Percentiles rank a stretch among this genome's conserved stretches.
Evolutionary conservation across 2,113 vertebrate species (phyloP).

Genomic region (Chauna torquata): DNA sequence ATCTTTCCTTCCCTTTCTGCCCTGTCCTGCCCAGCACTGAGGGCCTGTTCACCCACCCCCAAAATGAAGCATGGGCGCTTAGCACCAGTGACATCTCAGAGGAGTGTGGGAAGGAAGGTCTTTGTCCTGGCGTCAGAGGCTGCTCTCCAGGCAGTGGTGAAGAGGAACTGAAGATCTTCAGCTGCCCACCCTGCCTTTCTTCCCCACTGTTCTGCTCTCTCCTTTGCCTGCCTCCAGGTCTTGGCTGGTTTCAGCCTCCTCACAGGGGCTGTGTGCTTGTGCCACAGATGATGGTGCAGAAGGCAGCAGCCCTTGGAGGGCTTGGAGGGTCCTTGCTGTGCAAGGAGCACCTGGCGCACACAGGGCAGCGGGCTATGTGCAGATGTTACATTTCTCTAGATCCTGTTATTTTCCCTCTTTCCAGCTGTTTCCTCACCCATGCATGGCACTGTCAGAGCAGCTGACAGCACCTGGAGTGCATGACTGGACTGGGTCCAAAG

Average conservation of each 20-base stretch:
- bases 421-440: not conserved
- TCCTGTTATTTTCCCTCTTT: not conserved
- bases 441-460: not conserved
- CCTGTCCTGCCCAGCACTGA: not conserved
- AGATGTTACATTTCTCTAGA: not conserved
- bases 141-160: not conserved
- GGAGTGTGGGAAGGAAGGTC: not conserved
- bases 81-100: not conserved
- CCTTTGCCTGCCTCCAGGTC: not conserved
- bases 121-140: not conserved
- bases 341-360: not conserved
- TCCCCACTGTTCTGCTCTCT: not conserved
- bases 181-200: not conserved
- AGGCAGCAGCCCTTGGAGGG: not conserved
- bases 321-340: accelerated
- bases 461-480: accelerated
- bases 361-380: not conserved
- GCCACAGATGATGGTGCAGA: not conserved
- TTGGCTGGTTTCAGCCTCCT: not conserved
- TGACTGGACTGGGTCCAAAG: not conserved
- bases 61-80: not conserved
- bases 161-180: not conserved
- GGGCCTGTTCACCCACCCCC: not conserved
- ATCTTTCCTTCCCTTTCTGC: not conserved
- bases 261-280: not conserved